phyloP scores from a whole-genome alignment of 2,888 invertebrate genomes.

The Coelogynopora nodosa region DNA sequence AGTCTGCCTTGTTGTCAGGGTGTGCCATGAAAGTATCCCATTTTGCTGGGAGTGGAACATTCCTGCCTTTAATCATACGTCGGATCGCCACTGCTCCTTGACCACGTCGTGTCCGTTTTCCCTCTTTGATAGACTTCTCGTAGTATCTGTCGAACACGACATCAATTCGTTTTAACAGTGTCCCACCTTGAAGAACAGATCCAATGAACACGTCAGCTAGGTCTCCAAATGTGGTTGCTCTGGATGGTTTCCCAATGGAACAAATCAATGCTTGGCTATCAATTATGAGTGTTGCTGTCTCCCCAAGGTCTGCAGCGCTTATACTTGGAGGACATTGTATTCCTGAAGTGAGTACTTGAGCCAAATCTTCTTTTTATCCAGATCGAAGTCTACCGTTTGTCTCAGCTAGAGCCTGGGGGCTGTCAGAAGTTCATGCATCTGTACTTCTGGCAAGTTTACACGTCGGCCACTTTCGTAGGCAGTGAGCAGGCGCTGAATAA shows the following conservation, averaged over 20 bases:
- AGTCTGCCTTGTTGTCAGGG: neutral
- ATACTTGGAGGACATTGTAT: too few relatives aligned
- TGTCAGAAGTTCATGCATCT: too few relatives aligned
- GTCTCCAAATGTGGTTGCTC: constrained; percentile 20
- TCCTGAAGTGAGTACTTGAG: too few relatives aligned
- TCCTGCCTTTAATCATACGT: constrained; percentile 1
- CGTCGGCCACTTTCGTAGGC: too few relatives aligned
- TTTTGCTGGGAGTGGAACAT: neutral
- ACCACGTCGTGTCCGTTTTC: neutral
- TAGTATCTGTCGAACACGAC: neutral
- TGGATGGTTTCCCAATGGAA: constrained; percentile 11
- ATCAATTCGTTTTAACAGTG: constrained; percentile 24
- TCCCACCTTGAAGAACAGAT: constrained; percentile 23
- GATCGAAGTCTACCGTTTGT: too few relatives aligned
- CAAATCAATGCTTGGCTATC: neutral
- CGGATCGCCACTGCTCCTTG: constrained; percentile 11
- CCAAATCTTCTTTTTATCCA: too few relatives aligned
- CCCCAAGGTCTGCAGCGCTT: too few relatives aligned
- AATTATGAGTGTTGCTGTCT: constrained; percentile 18
- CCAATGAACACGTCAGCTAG: constrained; percentile 15
- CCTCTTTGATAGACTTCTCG: constrained; percentile 5
- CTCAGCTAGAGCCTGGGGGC: too few relatives aligned
- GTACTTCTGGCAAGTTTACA: too few relatives aligned
- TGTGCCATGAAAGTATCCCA: constrained; percentile 15
- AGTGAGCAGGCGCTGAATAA: too few relatives aligned